Conservation (phyloP, 1,140 invertebrate genomes). For the Drosophila lacertosa region DNA sequence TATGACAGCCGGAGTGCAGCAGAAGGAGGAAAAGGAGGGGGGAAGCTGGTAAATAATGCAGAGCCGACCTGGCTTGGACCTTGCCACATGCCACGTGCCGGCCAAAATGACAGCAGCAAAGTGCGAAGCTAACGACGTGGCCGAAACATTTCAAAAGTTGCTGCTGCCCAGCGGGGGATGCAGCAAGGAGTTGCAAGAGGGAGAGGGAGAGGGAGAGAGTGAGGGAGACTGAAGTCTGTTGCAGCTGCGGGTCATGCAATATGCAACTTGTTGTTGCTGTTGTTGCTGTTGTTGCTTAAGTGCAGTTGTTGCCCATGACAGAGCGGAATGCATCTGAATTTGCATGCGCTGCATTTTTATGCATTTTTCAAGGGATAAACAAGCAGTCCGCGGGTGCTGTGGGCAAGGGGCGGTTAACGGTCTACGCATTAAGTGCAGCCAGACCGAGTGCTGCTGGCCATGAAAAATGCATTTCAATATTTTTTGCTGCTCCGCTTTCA, state of each 20-base stretch:
- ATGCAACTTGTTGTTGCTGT: conserved; percentile 57
- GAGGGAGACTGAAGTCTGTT: conserved; percentile 9
- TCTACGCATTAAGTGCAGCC: conserved; percentile 9
- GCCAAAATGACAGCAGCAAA: conserved; percentile 61
- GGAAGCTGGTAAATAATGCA: conserved; percentile 74
- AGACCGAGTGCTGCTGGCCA: conserved; percentile 25
- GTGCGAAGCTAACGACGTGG: conserved; percentile 70
- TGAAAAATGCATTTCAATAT: conserved; percentile 78
- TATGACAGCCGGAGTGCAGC: conserved; percentile 5
- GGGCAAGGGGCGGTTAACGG: background rate
- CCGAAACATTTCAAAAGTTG: conserved; percentile 56
- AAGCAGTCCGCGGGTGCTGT: background rate
- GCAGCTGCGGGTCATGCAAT: conserved; percentile 55
- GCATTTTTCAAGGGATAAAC: conserved; percentile 68
- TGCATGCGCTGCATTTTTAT: conserved; percentile 63
- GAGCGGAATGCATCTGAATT: conserved; percentile 36
- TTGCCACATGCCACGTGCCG: conserved; percentile 25
- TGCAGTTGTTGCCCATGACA: conserved; percentile 40
- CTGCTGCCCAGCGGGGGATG: background rate
- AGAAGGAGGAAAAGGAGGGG: too few relatives aligned
- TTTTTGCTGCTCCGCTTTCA: conserved; percentile 53
- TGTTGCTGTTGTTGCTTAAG: conserved; percentile 35
- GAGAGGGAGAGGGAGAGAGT: background rate
- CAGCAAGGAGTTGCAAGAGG: background rate
- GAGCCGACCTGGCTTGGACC: conserved; percentile 20